A percentile compares a stretch with the other conserved stretches of the same genome.
These are phyloP conservation scores for Propithecus deckenii DNA, from an alignment of 2,797 vertebrate species.

Conservation along the genomic window DNA sequence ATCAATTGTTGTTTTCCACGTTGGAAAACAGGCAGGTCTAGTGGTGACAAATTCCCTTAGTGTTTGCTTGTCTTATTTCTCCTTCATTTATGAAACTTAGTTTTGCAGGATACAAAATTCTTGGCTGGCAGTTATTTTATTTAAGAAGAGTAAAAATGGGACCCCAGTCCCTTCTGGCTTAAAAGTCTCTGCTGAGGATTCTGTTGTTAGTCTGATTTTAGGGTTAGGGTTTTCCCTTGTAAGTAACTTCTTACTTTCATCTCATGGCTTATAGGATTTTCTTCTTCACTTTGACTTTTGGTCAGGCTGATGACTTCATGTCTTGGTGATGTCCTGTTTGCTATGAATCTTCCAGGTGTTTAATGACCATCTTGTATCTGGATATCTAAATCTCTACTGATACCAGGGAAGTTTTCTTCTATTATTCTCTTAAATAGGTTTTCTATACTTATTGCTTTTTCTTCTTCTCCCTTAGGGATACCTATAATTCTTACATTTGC, in stretches of 20 bases:
- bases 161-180: neutral
- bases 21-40: neutral
- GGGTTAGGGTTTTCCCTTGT: neutral
- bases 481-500: neutral
- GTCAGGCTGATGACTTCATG: neutral
- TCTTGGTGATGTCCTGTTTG: neutral
- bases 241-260: neutral
- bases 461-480: neutral
- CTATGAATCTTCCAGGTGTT: neutral
- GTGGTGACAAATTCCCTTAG: too few species aligned
- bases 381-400: neutral
- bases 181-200: too few species aligned
- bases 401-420: neutral
- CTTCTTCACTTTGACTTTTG: neutral
- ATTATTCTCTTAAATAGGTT: neutral
- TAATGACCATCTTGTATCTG: neutral
- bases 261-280: neutral
- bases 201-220: neutral
- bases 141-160: neutral
- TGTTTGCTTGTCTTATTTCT: too few species aligned
- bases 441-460: neutral
- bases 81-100: too few species aligned
- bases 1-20: neutral
- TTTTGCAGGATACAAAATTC: neutral
- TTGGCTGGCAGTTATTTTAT: neutral